Evolutionary conservation across 2,797 vertebrate genomes (phyloP).

Genomic region (Tarsius wallacei): DNA sequence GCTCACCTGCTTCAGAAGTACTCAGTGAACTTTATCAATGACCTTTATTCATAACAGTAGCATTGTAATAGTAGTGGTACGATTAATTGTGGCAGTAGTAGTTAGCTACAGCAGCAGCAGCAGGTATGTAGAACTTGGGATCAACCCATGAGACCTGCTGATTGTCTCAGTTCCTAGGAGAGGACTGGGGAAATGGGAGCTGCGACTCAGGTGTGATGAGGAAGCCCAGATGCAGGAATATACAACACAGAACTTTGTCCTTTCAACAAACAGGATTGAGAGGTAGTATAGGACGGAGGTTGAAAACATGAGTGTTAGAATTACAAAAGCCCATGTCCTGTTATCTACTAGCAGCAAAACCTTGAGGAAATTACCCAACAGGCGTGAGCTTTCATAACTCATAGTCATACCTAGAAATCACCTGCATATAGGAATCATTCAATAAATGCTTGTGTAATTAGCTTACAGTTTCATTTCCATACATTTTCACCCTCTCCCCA

Average conservation of each 20-base stretch:
- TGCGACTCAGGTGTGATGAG: neutral
- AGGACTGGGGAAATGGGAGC: neutral
- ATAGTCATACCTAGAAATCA: neutral
- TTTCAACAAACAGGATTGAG: neutral
- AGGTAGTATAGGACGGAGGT: neutral
- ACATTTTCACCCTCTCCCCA: fast-evolving
- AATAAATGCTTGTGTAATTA: neutral
- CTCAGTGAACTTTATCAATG: neutral
- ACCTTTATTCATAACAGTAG: neutral
- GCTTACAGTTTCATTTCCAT: neutral
- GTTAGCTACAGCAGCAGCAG: too few species aligned
- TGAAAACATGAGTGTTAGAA: conserved; percentile 55
- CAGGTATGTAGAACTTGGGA: neutral
- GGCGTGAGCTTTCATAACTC: neutral
- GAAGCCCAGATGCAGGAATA: neutral
- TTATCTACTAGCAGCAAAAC: conserved; percentile 49
- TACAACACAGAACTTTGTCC: neutral
- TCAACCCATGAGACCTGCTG: neutral
- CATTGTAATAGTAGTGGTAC: neutral
- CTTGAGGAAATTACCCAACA: conserved; percentile 56
- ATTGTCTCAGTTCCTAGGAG: neutral
- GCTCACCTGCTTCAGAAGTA: too few species aligned
- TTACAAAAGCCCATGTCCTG: neutral
- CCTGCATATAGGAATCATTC: neutral
- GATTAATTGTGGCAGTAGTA: too few species aligned